A percentile compares a stretch with the other conserved stretches of the same genome.
Conservation (phyloP, 2,797 vertebrate genomes). For the Phataginus tetradactyla region DNA sequence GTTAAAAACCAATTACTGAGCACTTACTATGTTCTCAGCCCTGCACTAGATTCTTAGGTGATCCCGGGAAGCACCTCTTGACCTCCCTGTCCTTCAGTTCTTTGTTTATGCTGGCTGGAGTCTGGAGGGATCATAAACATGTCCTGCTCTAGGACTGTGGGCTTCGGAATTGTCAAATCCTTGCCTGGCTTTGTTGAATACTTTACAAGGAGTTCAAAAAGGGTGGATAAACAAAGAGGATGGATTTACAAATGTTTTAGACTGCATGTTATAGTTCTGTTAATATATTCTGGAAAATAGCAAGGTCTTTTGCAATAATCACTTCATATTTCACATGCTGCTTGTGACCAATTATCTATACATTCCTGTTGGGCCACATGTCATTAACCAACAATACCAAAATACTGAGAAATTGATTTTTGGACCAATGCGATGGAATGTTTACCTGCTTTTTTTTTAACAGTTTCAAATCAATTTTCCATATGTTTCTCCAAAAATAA, state of each 20-base stretch:
- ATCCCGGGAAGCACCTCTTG: neutral
- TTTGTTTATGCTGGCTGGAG: constrained; percentile 3
- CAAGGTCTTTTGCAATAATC: constrained; percentile 55
- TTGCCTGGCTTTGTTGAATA: constrained; percentile 26
- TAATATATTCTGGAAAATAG: constrained; percentile 45
- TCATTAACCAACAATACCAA: constrained; percentile 23
- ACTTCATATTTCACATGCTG: constrained; percentile 58
- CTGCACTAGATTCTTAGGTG: neutral
- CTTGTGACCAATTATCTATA: constrained; percentile 43
- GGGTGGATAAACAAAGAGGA: constrained; percentile 52
- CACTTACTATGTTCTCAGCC: neutral
- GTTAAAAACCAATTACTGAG: neutral
- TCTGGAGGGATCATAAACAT: constrained; percentile 37
- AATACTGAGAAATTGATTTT: constrained; percentile 57
- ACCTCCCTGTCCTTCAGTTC: neutral
- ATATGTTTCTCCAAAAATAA: constrained; percentile 57
- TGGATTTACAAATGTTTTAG: constrained; percentile 59
- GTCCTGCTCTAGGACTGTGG: neutral
- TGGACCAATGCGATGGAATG: constrained; percentile 53
- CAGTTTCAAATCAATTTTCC: constrained; percentile 47
- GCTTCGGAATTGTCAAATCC: constrained; percentile 30
- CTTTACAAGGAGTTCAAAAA: constrained; percentile 51
- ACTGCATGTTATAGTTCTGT: constrained; percentile 24
- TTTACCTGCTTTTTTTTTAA: constrained; percentile 54
- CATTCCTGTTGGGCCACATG: neutral